These are phyloP conservation scores for Pimpla rufipes DNA, from an alignment of 2,888 invertebrate species.

Conservation along the genomic window DNA sequence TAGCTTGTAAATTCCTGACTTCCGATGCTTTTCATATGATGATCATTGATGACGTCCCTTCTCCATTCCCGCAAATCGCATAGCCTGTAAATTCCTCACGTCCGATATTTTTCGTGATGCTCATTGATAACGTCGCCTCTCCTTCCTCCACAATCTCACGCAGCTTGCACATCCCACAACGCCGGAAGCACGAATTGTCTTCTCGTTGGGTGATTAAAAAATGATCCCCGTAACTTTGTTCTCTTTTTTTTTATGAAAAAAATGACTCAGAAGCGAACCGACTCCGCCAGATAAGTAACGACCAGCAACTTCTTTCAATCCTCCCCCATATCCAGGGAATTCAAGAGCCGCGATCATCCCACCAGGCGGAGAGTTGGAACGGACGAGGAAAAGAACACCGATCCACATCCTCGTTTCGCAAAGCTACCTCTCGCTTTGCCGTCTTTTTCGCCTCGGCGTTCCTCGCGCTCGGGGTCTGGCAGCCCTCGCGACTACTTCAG, in stretches of 20 bases:
- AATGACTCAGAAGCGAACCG: not conserved
- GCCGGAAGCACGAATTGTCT: not conserved
- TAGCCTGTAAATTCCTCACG: not conserved
- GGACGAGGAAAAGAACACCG: constrained; percentile 66
- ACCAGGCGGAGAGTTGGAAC: constrained; percentile 60
- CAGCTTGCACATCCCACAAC: too few species aligned
- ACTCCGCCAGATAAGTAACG: not conserved
- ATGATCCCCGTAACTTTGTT: not conserved
- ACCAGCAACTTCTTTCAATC: not conserved
- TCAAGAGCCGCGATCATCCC: constrained; percentile 40
- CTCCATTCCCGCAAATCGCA: not conserved
- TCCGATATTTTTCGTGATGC: constrained; percentile 15
- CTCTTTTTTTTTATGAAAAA: not conserved
- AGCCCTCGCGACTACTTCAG: constrained; percentile 51
- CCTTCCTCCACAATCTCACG: not conserved
- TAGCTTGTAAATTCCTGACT: not conserved
- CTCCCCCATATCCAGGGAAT: not conserved
- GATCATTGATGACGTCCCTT: constrained; percentile 13
- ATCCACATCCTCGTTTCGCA: not conserved
- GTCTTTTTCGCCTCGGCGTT: constrained; percentile 22
- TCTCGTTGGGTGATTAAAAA: not conserved
- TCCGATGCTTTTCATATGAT: constrained; percentile 18
- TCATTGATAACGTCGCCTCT: constrained; percentile 7
- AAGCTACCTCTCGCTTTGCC: constrained; percentile 14
- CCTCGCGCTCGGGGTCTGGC: constrained; percentile 28